Evolutionary conservation across 2,888 invertebrate species (phyloP).

Genomic region (Plusia festucae): DNA sequence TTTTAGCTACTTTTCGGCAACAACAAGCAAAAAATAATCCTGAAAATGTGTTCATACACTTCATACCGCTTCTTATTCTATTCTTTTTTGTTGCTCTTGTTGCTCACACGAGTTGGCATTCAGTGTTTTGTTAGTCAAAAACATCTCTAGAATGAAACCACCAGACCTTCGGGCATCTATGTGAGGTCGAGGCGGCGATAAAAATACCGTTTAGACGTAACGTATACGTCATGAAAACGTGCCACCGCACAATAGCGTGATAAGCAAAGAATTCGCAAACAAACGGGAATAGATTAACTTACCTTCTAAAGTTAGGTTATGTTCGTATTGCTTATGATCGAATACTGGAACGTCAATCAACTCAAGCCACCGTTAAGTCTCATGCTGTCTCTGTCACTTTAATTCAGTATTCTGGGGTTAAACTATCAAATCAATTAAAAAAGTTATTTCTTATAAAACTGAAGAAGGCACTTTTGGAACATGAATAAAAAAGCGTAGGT

Average conservation of each 20-base stretch:
- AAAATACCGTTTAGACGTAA: slow-evolving; percentile 68
- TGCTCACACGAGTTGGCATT: slow-evolving; percentile 58
- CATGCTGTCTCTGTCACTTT: too few relatives aligned
- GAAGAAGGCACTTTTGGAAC: too few relatives aligned
- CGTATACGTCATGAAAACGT: slow-evolving; percentile 57
- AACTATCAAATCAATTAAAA: too few relatives aligned
- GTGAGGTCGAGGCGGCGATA: slow-evolving; percentile 69
- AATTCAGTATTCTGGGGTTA: too few relatives aligned
- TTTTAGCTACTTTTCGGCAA: not conserved
- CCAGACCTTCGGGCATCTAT: slow-evolving; percentile 71
- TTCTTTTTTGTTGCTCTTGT: slow-evolving; percentile 13
- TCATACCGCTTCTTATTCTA: slow-evolving; percentile 10
- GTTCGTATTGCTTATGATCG: slow-evolving; percentile 3
- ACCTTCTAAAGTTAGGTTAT: slow-evolving; percentile 12
- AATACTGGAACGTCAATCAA: too few relatives aligned
- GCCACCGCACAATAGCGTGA: slow-evolving; percentile 46
- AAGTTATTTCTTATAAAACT: too few relatives aligned
- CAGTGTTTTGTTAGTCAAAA: slow-evolving; percentile 54
- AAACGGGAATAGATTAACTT: slow-evolving; percentile 31
- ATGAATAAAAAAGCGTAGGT: too few relatives aligned
- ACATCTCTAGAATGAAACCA: slow-evolving; percentile 62
- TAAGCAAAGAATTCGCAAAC: slow-evolving; percentile 43
- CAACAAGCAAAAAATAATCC: not conserved
- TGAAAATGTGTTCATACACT: slow-evolving; percentile 11
- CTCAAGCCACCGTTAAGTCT: too few relatives aligned